phyloP scores from a whole-genome alignment of 2,888 invertebrate genomes.

The Gymnosoma rotundatum region DNA sequence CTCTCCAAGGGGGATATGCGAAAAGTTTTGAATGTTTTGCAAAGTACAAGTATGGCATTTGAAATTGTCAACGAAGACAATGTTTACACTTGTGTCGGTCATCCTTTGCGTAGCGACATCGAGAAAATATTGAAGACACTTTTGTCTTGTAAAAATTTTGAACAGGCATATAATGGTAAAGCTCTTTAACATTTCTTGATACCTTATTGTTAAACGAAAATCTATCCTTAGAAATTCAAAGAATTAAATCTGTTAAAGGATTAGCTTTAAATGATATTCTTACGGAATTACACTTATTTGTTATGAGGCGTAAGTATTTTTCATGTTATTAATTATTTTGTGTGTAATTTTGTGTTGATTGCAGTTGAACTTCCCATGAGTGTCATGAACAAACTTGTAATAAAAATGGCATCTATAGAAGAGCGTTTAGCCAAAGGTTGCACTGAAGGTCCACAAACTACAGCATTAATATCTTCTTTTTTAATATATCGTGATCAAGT shows the following conservation, averaged over 20 bases:
- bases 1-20: constrained; percentile 99
- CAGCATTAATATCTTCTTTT: constrained; percentile 94
- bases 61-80: constrained; percentile 93
- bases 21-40: constrained; percentile 96
- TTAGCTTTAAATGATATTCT: constrained; percentile 96
- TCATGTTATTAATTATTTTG: neutral
- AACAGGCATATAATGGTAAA: constrained; percentile 79
- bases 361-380: constrained; percentile 93
- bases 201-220: neutral
- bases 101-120: constrained; percentile 95
- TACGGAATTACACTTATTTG: constrained; percentile 92
- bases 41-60: constrained; percentile 97
- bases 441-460: constrained; percentile 94
- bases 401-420: constrained; percentile 95
- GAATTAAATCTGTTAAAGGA: constrained; percentile 93
- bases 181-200: neutral
- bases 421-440: constrained; percentile 92
- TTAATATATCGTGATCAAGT: constrained; percentile 87
- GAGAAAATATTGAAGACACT: constrained; percentile 94
- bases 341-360: constrained; percentile 72
- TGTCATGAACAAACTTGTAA: constrained; percentile 89
- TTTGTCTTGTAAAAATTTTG: constrained; percentile 78
- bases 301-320: constrained; percentile 90
- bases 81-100: constrained; percentile 97
- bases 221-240: constrained; percentile 86